Base-by-base conservation (phyloP, 2,888 invertebrate species). In the Sycophila texana region DNA sequence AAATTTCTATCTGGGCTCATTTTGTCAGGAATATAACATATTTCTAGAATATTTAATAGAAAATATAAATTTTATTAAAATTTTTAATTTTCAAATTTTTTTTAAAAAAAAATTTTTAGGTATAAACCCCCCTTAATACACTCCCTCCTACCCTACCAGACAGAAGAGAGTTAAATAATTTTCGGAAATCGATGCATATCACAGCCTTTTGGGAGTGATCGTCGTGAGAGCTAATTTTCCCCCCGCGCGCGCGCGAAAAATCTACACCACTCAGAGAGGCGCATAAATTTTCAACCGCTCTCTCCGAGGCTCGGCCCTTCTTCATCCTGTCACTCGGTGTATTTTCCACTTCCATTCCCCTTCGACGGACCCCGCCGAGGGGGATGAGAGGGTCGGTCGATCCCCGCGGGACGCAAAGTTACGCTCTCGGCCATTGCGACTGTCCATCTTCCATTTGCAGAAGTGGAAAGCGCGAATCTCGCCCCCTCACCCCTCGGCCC, bases 361-460 rank as follows among this genome's bases (percentile, higher is more conserved):
- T 60, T n/a, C 18, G 39, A 39, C 39, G 39, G 39, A 39, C 3
- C 49, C 51, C 53, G 71, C 58, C 5, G 26, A 26, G 3, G 39
- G 39, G 39, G 39, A 51, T 2, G 39, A 7, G 39, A 7, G 39
- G 39, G 39, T 60, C 49, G 0, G 18, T 30, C 26, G 26, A 55
- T 18, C 84, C 86, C 83, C 84, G 70, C 63, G 84, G 84, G 86
- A 84, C 79, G 82, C 74, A 81, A 86, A 87, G 86, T 88, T 88
- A 84, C 83, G 83, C 83, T 83, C 84, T 84, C 16, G 53, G 81
- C 83, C 84, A 86, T 84, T 81, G 85, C 82, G 84, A 79, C 84
- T 83, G 84, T 84, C 80, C 82, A 83, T 83, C 80, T 85, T 83
- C 83, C 81, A 83, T 84, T 86, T 83, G 79, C 82, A 82, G 83